phyloP scores from a whole-genome alignment of 2,113 vertebrate genomes.

The Laticauda laticaudata region DNA sequence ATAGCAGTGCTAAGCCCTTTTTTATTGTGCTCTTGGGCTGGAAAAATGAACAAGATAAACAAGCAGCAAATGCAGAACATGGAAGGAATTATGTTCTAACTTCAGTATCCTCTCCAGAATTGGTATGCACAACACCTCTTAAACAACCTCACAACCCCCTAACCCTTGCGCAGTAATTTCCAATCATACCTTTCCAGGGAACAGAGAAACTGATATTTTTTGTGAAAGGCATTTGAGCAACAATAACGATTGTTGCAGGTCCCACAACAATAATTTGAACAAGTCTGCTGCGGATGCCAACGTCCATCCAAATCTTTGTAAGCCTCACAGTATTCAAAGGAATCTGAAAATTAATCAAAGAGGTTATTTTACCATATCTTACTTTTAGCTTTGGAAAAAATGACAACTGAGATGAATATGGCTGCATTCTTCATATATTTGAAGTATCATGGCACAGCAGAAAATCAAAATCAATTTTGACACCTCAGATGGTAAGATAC shows the following conservation, averaged over 20 bases:
- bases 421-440: neutral
- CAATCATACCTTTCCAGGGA: neutral
- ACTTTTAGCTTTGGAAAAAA: neutral
- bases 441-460: neutral
- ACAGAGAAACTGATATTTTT: neutral
- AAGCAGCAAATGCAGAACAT: neutral
- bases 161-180: neutral
- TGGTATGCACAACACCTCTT: neutral
- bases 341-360: neutral
- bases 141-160: neutral
- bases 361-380: neutral
- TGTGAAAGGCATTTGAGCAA: neutral
- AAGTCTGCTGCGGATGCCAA: neutral
- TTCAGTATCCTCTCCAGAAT: neutral
- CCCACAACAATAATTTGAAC: slow-evolving; percentile 11
- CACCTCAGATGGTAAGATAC: neutral
- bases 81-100: neutral
- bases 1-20: neutral
- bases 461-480: neutral
- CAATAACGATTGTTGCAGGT: slow-evolving; percentile 6
- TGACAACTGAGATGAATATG: neutral
- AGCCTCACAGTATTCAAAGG: slow-evolving; percentile 6
- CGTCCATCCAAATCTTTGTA: neutral
- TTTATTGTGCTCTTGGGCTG: neutral
- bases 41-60: neutral